Conservation (phyloP, 2,113 vertebrate genomes). For the Mungos mungo region DNA sequence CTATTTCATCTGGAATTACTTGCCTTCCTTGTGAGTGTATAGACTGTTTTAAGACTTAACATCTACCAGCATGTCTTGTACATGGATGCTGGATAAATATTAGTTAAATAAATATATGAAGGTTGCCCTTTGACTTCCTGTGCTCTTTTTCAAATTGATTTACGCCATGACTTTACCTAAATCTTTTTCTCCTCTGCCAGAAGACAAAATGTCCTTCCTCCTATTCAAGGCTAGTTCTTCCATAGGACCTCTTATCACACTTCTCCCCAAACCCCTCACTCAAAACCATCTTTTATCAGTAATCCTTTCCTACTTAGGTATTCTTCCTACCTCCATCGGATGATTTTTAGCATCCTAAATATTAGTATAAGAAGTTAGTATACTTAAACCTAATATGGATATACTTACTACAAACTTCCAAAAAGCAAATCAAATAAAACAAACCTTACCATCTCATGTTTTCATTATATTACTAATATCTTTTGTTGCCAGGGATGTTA, state of each 20-base stretch:
- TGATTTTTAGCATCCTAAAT: background rate
- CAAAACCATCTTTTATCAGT: background rate
- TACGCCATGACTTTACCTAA: background rate
- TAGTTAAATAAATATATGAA: background rate
- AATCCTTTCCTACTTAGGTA: background rate
- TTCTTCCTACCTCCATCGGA: background rate
- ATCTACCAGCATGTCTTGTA: background rate
- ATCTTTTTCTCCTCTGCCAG: background rate
- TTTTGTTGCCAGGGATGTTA: background rate
- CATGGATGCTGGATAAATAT: background rate
- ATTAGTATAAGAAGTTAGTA: background rate
- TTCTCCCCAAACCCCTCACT: background rate
- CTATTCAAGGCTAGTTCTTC: background rate
- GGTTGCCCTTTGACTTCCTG: background rate
- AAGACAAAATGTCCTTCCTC: background rate
- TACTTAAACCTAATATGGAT: background rate
- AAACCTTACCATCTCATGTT: background rate
- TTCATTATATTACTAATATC: background rate
- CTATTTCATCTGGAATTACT: background rate
- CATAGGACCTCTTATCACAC: background rate
- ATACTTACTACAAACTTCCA: background rate
- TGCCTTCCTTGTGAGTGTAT: background rate
- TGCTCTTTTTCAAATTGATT: background rate
- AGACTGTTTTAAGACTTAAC: background rate
- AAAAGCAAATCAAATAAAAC: background rate